These are phyloP conservation scores for Halotydeus destructor DNA, from an alignment of 1,140 invertebrate genomes.

Conservation along the genomic window DNA sequence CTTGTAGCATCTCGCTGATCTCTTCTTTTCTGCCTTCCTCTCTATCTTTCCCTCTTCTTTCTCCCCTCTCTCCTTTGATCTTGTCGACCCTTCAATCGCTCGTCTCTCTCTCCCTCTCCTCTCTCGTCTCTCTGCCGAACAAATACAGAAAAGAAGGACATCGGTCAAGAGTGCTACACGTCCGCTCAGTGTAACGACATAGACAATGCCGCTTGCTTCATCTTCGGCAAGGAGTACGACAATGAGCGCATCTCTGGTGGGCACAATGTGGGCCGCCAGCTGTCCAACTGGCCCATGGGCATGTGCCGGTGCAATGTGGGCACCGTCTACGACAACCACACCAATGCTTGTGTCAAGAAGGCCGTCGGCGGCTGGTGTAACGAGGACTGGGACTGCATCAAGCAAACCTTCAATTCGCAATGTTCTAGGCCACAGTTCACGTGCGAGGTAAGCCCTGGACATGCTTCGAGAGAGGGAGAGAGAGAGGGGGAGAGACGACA, in stretches of 20 bases:
- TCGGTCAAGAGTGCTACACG: conserved; percentile 2
- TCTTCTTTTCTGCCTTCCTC: no score
- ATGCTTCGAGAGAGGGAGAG: background rate
- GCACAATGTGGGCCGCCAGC: conserved; percentile 3
- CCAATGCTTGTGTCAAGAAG: background rate
- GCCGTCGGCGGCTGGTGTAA: conserved; percentile 6
- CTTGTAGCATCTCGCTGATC: no score
- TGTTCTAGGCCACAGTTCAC: background rate
- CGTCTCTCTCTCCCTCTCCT: no score
- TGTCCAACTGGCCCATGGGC: conserved; percentile 5
- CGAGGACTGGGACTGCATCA: background rate
- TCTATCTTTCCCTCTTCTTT: no score
- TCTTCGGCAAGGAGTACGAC: conserved; percentile 6
- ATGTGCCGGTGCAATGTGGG: conserved; percentile 3
- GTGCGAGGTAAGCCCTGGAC: background rate
- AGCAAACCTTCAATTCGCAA: background rate
- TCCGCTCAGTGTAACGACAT: conserved; percentile 5
- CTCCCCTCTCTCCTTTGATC: no score
- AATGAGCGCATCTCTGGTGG: background rate
- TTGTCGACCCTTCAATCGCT: no score
- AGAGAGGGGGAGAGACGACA: background rate
- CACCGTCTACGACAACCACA: background rate
- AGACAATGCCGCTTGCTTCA: conserved; percentile 3
- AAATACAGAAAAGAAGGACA: background rate
- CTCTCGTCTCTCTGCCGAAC: no score